phyloP scores from a whole-genome alignment of 2,888 invertebrate genomes.

The Diaprepes abbreviatus region DNA sequence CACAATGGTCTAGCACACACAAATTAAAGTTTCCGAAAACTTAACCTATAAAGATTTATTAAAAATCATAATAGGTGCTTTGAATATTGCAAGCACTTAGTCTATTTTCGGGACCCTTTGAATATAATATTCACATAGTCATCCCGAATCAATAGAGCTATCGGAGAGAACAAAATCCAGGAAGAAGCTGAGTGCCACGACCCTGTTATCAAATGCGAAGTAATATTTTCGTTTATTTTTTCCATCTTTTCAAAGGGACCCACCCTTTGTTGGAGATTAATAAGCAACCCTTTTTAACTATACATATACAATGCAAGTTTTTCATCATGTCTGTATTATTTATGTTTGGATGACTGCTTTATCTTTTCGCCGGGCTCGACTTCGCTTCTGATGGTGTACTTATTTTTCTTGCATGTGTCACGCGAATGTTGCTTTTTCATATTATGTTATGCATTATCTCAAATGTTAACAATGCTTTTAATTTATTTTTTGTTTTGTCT shows the following conservation, averaged over 20 bases:
- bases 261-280: slow-evolving; percentile 63
- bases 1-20: too few species aligned
- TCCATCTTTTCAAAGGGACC: slow-evolving; percentile 58
- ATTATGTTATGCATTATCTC: slow-evolving; percentile 55
- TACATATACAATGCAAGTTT: slow-evolving; percentile 65
- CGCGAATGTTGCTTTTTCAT: slow-evolving; percentile 57
- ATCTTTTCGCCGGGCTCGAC: slow-evolving; percentile 49
- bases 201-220: slow-evolving; percentile 62
- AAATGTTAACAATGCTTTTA: slow-evolving; percentile 58
- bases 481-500: slow-evolving; percentile 35
- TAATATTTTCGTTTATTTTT: slow-evolving; percentile 59
- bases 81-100: slow-evolving; percentile 30
- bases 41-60: not conserved
- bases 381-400: slow-evolving; percentile 54
- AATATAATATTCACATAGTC: slow-evolving; percentile 58
- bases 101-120: slow-evolving; percentile 29
- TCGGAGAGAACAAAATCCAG: slow-evolving; percentile 60
- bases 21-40: not conserved
- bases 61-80: slow-evolving; percentile 3
- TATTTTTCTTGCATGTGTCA: slow-evolving; percentile 61
- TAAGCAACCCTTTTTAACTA: slow-evolving; percentile 63
- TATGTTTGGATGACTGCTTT: slow-evolving; percentile 64
- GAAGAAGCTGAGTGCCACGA: slow-evolving; percentile 59
- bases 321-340: slow-evolving; percentile 67
- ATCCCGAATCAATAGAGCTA: slow-evolving; percentile 59